Conservation (phyloP, 1,140 invertebrate species). For the Diuraphis noxia region DNA sequence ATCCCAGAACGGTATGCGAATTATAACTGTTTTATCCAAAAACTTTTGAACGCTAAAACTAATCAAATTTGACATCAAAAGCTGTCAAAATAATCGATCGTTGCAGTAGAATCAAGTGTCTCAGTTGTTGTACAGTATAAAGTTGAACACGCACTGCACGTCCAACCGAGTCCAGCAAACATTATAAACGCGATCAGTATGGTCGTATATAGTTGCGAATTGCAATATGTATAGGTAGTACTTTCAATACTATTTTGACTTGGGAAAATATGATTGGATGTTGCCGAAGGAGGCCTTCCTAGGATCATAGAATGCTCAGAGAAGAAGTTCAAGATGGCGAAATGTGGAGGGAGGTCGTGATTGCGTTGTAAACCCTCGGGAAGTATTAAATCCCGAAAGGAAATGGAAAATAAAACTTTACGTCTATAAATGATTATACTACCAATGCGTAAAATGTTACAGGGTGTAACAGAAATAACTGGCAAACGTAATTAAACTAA, state of each 20-base stretch:
- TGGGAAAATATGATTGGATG: not conserved
- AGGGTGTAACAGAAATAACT: not conserved
- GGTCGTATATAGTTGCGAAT: not conserved
- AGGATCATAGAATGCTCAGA: not conserved
- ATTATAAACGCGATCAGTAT: not conserved
- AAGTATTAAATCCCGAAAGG: not conserved
- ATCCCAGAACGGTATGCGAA: not conserved
- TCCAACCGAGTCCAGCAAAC: not conserved
- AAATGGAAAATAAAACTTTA: not conserved
- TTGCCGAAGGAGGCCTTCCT: not conserved
- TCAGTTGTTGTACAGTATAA: not conserved
- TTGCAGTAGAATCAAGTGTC: not conserved
- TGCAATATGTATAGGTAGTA: not conserved
- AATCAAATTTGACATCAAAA: not conserved
- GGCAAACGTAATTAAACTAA: not conserved
- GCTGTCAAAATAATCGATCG: not conserved
- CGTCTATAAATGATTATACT: too few species aligned
- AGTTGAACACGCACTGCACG: too few species aligned
- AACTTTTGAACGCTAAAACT: not conserved
- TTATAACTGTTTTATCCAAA: not conserved
- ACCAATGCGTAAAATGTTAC: not conserved
- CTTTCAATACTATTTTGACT: not conserved
- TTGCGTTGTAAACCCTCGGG: not conserved
- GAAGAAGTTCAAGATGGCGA: not conserved
- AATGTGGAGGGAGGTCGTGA: not conserved